Evolutionary conservation across 2,888 invertebrate genomes (phyloP).

Genomic region (Volucella inanis): DNA sequence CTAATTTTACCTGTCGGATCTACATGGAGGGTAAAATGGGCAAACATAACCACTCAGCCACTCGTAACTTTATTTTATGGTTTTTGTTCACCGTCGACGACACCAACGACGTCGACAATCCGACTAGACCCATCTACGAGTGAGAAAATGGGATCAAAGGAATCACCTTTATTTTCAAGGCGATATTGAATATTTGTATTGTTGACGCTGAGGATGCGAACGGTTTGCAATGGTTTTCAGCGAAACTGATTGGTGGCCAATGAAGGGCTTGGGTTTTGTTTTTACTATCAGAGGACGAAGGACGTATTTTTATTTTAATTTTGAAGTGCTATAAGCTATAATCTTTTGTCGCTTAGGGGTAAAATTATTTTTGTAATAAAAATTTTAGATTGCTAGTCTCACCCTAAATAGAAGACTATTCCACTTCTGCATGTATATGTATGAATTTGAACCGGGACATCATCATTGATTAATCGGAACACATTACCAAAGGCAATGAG

Average conservation of each 20-base stretch:
- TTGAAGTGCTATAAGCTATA: no score
- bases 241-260: constrained; percentile 13
- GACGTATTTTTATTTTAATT: no score
- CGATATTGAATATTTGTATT: constrained; percentile 42
- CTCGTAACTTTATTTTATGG: constrained; percentile 57
- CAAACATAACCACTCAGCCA: constrained; percentile 72
- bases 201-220: constrained; percentile 3
- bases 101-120: constrained; percentile 50
- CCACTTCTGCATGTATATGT: no score
- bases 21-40: constrained; percentile 59
- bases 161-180: constrained; percentile 61
- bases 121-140: constrained; percentile 67
- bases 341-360: no score
- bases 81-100: background rate
- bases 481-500: no score
- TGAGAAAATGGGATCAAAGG: constrained; percentile 42
- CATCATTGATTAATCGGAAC: no score
- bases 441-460: no score
- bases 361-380: no score
- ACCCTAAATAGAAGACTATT: no score
- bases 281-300: background rate
- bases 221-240: background rate
- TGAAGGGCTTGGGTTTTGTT: constrained; percentile 7
- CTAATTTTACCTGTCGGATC: constrained; percentile 73
- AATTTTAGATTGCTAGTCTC: no score